A percentile compares a stretch with the other conserved stretches of the same genome.
These are phyloP conservation scores for Mechanitis messenoides DNA, from an alignment of 2,888 invertebrate genomes.

Conservation along the genomic window DNA sequence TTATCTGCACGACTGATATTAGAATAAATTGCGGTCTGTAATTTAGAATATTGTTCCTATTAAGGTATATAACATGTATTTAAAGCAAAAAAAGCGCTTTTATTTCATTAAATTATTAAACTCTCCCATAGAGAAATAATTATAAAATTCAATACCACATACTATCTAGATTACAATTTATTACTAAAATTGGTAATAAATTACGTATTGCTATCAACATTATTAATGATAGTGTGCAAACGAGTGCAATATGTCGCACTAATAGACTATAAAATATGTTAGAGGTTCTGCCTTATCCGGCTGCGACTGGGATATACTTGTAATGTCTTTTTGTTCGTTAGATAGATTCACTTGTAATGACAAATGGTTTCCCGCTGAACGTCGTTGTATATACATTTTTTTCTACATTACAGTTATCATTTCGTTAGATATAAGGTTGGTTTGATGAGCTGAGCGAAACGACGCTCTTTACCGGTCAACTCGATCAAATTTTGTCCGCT, in stretches of 20 bases:
- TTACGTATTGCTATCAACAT: constrained; percentile 1
- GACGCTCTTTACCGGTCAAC: too few species aligned
- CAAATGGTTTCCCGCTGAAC: background rate
- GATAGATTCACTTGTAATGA: background rate
- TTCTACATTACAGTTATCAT: background rate
- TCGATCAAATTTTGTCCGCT: too few species aligned
- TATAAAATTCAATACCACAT: too few species aligned
- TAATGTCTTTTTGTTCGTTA: background rate
- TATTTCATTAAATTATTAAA: background rate
- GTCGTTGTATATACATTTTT: background rate
- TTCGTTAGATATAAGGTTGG: too few species aligned
- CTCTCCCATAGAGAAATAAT: too few species aligned
- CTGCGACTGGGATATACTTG: background rate
- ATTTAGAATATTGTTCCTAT: constrained; percentile 3
- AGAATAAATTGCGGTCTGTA: constrained; percentile 9
- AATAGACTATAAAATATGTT: background rate
- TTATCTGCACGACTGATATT: constrained; percentile 16
- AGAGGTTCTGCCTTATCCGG: background rate
- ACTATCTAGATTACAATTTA: background rate
- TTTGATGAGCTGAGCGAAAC: too few species aligned
- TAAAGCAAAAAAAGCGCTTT: too few species aligned
- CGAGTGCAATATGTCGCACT: constrained; percentile 1
- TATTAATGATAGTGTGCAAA: background rate
- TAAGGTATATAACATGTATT: background rate
- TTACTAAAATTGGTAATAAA: background rate